A percentile compares a stretch with the other conserved stretches of the same genome.
Conservation (phyloP, 2,113 vertebrate genomes). For the Indicator indicator region DNA sequence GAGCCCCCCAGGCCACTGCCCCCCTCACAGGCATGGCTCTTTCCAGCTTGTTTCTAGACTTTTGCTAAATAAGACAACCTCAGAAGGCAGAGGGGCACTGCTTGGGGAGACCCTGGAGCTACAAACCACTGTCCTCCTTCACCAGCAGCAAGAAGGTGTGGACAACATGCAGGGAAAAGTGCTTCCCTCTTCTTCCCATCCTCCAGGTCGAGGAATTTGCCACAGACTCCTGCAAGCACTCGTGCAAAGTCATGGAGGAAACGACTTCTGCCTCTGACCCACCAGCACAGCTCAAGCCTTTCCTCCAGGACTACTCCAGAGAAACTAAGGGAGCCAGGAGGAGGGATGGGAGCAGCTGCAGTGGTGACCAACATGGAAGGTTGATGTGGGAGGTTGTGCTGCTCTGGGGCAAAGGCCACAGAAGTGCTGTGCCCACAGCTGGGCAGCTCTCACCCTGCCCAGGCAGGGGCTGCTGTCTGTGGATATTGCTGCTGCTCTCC, state of each 20-base stretch:
- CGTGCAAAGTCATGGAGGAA: neutral
- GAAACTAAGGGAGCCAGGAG: rapidly evolving
- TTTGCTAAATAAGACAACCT: neutral
- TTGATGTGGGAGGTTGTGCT: rapidly evolving
- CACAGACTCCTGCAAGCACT: rapidly evolving
- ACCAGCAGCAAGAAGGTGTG: neutral
- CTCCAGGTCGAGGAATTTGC: neutral
- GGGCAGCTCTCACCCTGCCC: neutral
- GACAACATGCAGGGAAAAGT: neutral
- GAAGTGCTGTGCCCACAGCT: neutral
- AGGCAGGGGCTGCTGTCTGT: neutral
- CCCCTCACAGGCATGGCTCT: neutral
- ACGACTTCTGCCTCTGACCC: neutral
- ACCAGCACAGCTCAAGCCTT: neutral
- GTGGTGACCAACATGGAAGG: neutral
- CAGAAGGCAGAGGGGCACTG: neutral
- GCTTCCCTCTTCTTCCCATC: neutral
- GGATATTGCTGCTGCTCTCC: neutral
- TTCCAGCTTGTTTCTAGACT: neutral
- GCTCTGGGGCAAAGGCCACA: neutral
- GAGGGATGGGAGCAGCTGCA: rapidly evolving
- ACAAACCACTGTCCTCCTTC: neutral
- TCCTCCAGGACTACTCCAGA: neutral
- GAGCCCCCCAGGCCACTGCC: rapidly evolving
- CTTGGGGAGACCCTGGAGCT: neutral